A percentile compares a stretch with the other conserved stretches of the same genome.
phyloP scores from a whole-genome alignment of 2,888 invertebrate species.

The Neocrepidodera transversa region DNA sequence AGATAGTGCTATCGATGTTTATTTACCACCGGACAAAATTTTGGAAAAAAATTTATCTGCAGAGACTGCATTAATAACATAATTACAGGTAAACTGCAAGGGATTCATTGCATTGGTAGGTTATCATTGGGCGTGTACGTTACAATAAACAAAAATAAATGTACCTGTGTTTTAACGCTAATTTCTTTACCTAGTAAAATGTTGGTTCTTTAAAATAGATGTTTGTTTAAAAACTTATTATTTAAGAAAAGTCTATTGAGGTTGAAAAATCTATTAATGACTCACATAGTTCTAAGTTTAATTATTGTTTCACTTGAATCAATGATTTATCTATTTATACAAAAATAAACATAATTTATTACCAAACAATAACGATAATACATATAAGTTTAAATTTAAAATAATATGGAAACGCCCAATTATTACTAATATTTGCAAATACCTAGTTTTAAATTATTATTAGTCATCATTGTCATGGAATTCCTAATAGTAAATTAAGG shows the following conservation, averaged over 20 bases:
- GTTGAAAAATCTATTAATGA: neutral
- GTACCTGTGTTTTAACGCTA: neutral
- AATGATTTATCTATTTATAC: no score
- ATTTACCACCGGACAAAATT: slow-evolving; percentile 6
- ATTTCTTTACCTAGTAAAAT: no score
- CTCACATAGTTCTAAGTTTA: neutral
- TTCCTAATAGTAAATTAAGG: neutral
- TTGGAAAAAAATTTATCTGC: slow-evolving; percentile 2
- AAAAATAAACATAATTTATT: no score
- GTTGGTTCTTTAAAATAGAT: no score
- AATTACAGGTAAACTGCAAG: slow-evolving; percentile 23
- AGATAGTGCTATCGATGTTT: slow-evolving; percentile 19
- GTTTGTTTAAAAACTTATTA: no score
- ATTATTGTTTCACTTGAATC: neutral
- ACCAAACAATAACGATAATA: no score
- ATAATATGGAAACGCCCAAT: slow-evolving; percentile 2
- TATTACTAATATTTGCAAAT: neutral
- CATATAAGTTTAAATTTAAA: neutral
- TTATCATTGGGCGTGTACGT: slow-evolving; percentile 26
- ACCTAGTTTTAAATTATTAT: slow-evolving; percentile 1
- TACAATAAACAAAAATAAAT: slow-evolving; percentile 15
- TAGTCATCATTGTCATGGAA: slow-evolving; percentile 9
- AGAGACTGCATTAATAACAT: slow-evolving; percentile 7
- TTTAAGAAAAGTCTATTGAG: no score
- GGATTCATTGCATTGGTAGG: slow-evolving; percentile 22